Percentiles rank a stretch among this genome's conserved stretches.
phyloP scores from a whole-genome alignment of 2,888 invertebrate species.

The Acronicta aceris region DNA sequence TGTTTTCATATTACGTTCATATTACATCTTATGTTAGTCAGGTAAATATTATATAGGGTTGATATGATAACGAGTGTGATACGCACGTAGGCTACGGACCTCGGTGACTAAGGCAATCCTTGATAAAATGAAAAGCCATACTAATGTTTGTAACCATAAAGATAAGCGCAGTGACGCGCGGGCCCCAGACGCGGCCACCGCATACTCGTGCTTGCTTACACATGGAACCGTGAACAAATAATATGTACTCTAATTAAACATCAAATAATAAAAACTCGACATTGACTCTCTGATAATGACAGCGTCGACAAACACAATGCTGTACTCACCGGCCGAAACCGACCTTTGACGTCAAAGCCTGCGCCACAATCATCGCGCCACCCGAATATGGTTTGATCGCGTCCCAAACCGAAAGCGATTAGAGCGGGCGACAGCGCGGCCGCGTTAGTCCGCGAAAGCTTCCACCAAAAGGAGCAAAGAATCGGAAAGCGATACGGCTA shows the following conservation, averaged over 20 bases:
- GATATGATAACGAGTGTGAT: constrained; percentile 74
- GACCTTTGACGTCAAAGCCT: constrained; percentile 64
- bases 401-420: constrained; percentile 66
- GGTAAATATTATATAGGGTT: constrained; percentile 80
- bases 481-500: constrained; percentile 88
- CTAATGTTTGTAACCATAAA: constrained; percentile 84
- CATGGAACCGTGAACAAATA: constrained; percentile 76
- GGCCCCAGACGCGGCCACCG: constrained; percentile 76
- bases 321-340: constrained; percentile 55
- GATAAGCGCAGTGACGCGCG: constrained; percentile 78
- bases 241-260: constrained; percentile 76
- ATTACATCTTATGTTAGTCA: constrained; percentile 70
- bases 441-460: constrained; percentile 80
- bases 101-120: constrained; percentile 78
- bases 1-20: constrained; percentile 58
- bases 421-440: constrained; percentile 61
- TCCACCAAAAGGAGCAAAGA: constrained; percentile 86
- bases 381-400: constrained; percentile 54
- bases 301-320: constrained; percentile 63
- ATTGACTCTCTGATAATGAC: constrained; percentile 76
- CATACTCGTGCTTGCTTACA: constrained; percentile 73
- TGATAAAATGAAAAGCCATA: constrained; percentile 82
- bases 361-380: constrained; percentile 47
- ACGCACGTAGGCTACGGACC: constrained; percentile 72
- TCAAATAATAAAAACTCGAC: constrained; percentile 78